Percentiles rank a stretch among this genome's conserved stretches.
These are phyloP conservation scores for Echeneis naucrates DNA, from an alignment of 2,797 vertebrate species.

Conservation along the genomic window DNA sequence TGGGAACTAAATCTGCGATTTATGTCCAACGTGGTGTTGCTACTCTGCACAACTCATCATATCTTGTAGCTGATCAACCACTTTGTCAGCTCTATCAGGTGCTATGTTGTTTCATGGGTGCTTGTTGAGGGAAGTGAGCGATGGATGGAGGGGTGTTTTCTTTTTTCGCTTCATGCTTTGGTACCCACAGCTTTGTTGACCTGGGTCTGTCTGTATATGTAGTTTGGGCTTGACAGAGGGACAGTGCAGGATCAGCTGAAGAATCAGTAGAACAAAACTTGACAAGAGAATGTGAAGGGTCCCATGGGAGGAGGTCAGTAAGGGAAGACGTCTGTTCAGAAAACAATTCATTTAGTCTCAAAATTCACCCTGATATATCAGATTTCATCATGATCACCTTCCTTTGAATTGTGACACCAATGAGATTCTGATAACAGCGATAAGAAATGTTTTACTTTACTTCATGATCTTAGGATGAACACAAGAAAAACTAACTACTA, in stretches of 20 bases:
- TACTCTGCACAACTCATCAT: slow-evolving; percentile 77
- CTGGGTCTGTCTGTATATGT: slow-evolving; percentile 67
- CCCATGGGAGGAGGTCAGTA: slow-evolving; percentile 63
- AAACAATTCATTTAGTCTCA: slow-evolving; percentile 53
- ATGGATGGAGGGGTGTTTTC: slow-evolving; percentile 47
- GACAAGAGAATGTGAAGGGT: slow-evolving; percentile 77
- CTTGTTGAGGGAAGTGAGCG: neutral
- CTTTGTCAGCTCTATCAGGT: slow-evolving; percentile 73
- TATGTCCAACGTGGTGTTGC: slow-evolving; percentile 18
- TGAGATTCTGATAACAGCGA: neutral
- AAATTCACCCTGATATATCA: neutral
- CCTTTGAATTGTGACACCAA: neutral
- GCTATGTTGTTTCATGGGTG: slow-evolving; percentile 44
- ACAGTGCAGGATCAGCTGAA: slow-evolving; percentile 67
- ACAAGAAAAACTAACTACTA: neutral
- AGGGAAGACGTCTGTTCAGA: slow-evolving; percentile 40
- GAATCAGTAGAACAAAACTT: slow-evolving; percentile 79
- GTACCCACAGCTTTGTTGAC: slow-evolving; percentile 72
- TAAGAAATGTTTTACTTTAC: neutral
- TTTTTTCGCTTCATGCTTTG: slow-evolving; percentile 79
- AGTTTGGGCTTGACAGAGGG: slow-evolving; percentile 70
- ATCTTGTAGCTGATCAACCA: slow-evolving; percentile 56
- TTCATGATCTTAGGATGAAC: neutral
- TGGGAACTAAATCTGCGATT: slow-evolving; percentile 34
- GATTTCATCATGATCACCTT: neutral